These are phyloP conservation scores for Pyrrhia umbra DNA, from an alignment of 2,888 invertebrate genomes.

Conservation along the genomic window DNA sequence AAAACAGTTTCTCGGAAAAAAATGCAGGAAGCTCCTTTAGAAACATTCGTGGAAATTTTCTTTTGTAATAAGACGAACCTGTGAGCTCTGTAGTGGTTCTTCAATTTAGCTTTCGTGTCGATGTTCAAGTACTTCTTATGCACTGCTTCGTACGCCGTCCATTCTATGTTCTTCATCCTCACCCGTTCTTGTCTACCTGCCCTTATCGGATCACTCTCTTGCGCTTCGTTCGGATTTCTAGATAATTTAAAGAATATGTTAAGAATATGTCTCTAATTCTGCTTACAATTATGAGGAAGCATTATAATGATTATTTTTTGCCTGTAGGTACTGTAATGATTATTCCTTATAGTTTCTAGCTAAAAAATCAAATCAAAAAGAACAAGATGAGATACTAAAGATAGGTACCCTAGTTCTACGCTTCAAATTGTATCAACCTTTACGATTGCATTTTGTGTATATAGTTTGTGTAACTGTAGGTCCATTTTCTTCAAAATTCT, in stretches of 20 bases:
- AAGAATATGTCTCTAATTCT: neutral
- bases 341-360: too few species aligned
- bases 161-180: slow-evolving; percentile 96
- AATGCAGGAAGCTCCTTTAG: slow-evolving; percentile 4
- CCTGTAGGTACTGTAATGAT: too few species aligned
- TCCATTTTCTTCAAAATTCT: too few species aligned
- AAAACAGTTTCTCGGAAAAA: slow-evolving; percentile 19
- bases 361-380: too few species aligned
- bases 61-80: slow-evolving; percentile 77
- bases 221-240: slow-evolving; percentile 97
- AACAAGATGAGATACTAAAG: too few species aligned
- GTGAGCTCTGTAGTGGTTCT: slow-evolving; percentile 98
- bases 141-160: slow-evolving; percentile 97
- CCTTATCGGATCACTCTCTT: slow-evolving; percentile 91
- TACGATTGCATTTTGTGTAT: too few species aligned
- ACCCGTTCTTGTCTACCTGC: slow-evolving; percentile 94
- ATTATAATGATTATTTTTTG: too few species aligned
- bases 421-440: too few species aligned
- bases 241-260: neutral
- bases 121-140: slow-evolving; percentile 98
- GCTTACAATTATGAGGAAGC: neutral
- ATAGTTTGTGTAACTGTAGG: too few species aligned
- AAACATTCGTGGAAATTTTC: slow-evolving; percentile 8
- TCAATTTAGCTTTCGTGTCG: slow-evolving; percentile 96
- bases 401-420: too few species aligned